phyloP scores from a whole-genome alignment of 1,140 invertebrate genomes.

The Colletes latitarsis region DNA sequence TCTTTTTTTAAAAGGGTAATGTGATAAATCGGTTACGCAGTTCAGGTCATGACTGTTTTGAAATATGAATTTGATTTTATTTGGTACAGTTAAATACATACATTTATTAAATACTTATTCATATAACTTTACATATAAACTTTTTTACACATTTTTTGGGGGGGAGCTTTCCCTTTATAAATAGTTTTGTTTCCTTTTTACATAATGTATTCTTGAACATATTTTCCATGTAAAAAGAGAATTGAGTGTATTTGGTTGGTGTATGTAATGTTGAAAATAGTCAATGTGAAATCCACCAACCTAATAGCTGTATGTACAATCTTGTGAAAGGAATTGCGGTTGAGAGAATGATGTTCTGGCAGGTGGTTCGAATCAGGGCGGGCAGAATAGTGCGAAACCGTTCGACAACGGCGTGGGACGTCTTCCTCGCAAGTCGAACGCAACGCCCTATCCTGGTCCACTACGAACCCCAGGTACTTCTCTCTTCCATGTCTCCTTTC shows the following conservation, averaged over 20 bases:
- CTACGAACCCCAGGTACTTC: conserved; percentile 46
- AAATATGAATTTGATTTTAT: no score
- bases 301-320: background rate
- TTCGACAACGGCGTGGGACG: conserved; percentile 45
- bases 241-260: background rate
- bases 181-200: no score
- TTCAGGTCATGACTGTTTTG: no score
- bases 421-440: conserved; percentile 44
- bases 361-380: conserved; percentile 52
- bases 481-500: conserved; percentile 46
- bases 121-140: no score
- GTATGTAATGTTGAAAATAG: background rate
- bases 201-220: no score
- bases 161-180: no score
- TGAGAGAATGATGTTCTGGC: conserved; percentile 49
- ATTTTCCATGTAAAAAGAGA: no score
- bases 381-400: conserved; percentile 43
- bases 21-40: no score
- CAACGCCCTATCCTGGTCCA: conserved; percentile 47
- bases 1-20: no score
- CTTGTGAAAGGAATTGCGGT: conserved; percentile 47
- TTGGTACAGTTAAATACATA: no score
- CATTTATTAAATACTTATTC: no score
- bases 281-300: background rate
- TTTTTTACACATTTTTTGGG: no score